Conservation (phyloP, 1,140 invertebrate species). For the Leptinotarsa lineolata region DNA sequence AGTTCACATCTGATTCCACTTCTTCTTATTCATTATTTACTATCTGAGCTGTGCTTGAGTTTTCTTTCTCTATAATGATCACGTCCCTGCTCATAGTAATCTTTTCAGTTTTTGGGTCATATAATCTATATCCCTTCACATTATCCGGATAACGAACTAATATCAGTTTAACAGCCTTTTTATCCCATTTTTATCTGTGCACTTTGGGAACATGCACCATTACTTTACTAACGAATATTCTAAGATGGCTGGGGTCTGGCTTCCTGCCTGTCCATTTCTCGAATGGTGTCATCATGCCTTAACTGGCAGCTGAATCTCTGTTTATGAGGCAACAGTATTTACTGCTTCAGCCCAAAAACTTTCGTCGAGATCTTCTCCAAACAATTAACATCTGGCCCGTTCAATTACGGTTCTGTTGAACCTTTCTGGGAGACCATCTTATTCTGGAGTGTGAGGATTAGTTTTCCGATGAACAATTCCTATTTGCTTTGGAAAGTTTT, state of each 20-base stretch:
- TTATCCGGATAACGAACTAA: constrained; percentile 37
- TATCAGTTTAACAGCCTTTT: constrained; percentile 37
- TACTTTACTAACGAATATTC: constrained; percentile 43
- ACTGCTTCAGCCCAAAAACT: too few species aligned
- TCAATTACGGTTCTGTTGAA: too few species aligned
- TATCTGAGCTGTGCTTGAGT: not conserved
- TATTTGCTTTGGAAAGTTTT: too few species aligned
- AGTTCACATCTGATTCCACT: constrained; percentile 18
- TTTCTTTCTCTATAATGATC: constrained; percentile 19
- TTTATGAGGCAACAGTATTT: constrained; percentile 42
- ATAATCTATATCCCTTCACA: constrained; percentile 28
- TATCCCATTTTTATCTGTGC: constrained; percentile 39
- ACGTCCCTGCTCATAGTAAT: constrained; percentile 25
- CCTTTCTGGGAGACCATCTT: too few species aligned
- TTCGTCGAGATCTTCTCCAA: too few species aligned
- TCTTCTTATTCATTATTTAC: not conserved
- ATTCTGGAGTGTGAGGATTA: too few species aligned
- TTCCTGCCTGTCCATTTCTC: constrained; percentile 38
- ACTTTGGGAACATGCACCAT: constrained; percentile 46
- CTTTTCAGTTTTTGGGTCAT: constrained; percentile 12
- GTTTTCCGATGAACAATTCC: too few species aligned
- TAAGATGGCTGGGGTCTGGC: constrained; percentile 42
- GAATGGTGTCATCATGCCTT: constrained; percentile 11
- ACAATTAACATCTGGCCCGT: constrained; percentile 50
- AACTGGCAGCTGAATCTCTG: constrained; percentile 22